Base-by-base conservation (phyloP, 37 sponge, comb jelly and placozoan genomes). In the Amphimedon queenslandica region DNA sequence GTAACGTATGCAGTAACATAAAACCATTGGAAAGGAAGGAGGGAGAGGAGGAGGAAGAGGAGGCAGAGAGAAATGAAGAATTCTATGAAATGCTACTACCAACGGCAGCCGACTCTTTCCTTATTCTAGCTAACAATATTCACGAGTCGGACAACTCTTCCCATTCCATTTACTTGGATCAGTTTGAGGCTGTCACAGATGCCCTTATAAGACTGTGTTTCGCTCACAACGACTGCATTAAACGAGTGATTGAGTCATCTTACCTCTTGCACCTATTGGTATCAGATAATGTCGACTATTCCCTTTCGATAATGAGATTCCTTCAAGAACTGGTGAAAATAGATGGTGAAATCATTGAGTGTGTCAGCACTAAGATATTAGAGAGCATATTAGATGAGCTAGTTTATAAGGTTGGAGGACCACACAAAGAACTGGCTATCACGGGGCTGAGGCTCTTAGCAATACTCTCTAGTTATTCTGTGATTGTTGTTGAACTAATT, bases 251-350 rank as follows among this genome's bases (percentile, higher is more conserved):
- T 11, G 75, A 82, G 67, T 89, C 90, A 2, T 85, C 90, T n/a
- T 80, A 78, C 38, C 72, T 89, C 31, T 76, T 89, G 23, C 80
- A 84, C 66, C 67, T 79, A 33, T 60, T 89, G 29, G 78, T 75
- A 39, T 68, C 85, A 3, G 80, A 75, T 57, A 57, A 75, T 29
- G 40, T 21, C 0, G 21, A 21, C 38, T 68, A 69, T 63, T 39
- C 67, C 31, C 60, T 35, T 36, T 35, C 43, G 21, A 37, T 74
- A 37, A 23, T 89, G 58, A 18, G 32, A 2, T 28, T 56, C 36
- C 27, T 86, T 42, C 57, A 61, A 11, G 61, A 35, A 16, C 57
- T 75, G 30, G 55, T 86, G 1, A 42, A 69, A 36, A 2, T 20
- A 0, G 66, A 61, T 29, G n/a, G 6, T 20, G 25, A 47, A 29